Percentiles rank a stretch among this genome's conserved stretches.
Evolutionary conservation across 2,888 invertebrate genomes (phyloP).

Genomic region (Volucella bombylans): DNA sequence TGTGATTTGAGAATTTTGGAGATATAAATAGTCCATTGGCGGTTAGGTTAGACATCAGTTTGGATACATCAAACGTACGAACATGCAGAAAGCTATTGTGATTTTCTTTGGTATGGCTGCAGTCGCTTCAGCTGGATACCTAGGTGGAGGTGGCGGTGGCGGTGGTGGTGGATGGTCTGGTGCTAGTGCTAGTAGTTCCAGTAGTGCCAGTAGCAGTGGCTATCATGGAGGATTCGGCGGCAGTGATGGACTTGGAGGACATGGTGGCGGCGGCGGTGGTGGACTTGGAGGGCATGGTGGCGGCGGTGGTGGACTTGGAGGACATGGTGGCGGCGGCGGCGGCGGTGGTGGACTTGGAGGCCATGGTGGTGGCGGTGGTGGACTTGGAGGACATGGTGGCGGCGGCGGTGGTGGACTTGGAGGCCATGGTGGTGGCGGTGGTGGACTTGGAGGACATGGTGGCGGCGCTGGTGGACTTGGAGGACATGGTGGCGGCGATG

Average conservation of each 20-base stretch:
- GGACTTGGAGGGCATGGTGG: no score
- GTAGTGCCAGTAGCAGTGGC: no score
- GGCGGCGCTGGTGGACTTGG: conserved; percentile 41
- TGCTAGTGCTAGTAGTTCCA: no score
- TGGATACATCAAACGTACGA: conserved; percentile 41
- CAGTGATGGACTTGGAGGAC: conserved; percentile 4
- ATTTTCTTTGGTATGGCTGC: conserved; percentile 55
- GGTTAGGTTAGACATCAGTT: conserved; percentile 31
- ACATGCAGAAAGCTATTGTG: conserved; percentile 70
- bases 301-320: conserved; percentile 46
- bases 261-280: no score
- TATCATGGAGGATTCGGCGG: conserved; percentile 12
- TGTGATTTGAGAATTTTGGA: background rate
- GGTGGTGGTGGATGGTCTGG: no score
- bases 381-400: conserved; percentile 40
- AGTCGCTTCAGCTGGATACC: conserved; percentile 48
- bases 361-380: no score
- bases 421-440: conserved; percentile 15
- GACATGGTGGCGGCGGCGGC: conserved; percentile 39
- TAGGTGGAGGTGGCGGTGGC: conserved; percentile 65
- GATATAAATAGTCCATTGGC: conserved; percentile 47
- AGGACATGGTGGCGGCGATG: conserved; percentile 48
- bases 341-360: no score
- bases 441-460: background rate
- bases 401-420: conserved; percentile 58